Evolutionary conservation across 2,797 vertebrate species (phyloP).

Genomic region (Enteromius mattozi): DNA sequence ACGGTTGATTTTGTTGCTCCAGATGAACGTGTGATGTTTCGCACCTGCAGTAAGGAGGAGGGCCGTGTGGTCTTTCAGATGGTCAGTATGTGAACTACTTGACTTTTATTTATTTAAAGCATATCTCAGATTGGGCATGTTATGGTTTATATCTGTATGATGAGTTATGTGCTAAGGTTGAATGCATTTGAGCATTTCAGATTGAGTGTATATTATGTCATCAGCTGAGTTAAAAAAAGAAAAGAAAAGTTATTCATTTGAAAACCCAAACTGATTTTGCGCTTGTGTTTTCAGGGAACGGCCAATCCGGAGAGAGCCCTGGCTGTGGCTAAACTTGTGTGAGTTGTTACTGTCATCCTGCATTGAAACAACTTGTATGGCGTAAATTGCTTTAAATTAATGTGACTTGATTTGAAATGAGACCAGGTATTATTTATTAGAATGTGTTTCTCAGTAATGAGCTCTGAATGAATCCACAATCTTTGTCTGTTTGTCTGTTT

Average conservation of each 20-base stretch:
- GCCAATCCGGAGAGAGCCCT: conserved; percentile 91
- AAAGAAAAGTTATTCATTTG: neutral
- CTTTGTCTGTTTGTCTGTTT: neutral
- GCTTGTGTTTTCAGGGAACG: conserved; percentile 82
- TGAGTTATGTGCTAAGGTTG: neutral
- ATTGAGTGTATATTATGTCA: neutral
- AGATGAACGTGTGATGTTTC: conserved; percentile 92
- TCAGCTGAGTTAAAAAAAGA: neutral
- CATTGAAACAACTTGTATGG: neutral
- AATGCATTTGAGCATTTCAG: neutral
- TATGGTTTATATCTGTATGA: neutral
- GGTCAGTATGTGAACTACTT: conserved; percentile 73
- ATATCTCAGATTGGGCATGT: neutral
- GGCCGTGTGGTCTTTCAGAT: conserved; percentile 91
- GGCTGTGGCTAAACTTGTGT: conserved; percentile 91
- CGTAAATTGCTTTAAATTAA: neutral
- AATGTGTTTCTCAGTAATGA: neutral
- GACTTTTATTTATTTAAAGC: neutral
- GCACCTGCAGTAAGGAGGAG: conserved; percentile 89
- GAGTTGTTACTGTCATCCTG: conserved; percentile 69
- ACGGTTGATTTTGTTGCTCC: conserved; percentile 94
- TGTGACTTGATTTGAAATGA: neutral
- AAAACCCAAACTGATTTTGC: neutral
- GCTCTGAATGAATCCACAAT: neutral
- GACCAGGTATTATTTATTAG: neutral